Evolutionary conservation across 1,140 invertebrate species (phyloP), one percentile per base, ranked within the genome.

Genomic region (Marisa cornuarietis): DNA sequence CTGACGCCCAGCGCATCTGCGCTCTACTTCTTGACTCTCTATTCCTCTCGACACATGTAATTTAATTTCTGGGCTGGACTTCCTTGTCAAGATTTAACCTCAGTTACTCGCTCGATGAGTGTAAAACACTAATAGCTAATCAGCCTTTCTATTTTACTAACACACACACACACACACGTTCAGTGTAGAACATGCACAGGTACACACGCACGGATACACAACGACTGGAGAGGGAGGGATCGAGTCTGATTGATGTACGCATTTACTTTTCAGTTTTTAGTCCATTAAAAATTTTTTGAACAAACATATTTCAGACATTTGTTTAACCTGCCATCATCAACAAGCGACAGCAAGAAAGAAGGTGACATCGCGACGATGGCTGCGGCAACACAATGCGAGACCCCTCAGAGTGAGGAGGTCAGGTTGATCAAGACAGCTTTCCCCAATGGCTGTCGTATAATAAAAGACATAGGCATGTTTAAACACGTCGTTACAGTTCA

Each of bases 401-500:
- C 7, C n/a, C 75, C 75, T 31, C 71, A 78, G 76, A 54, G 65
- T 24, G 49, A 61, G 24, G 81, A 86, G 71, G 65, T 80, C 24
- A n/a, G 65, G 20, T 13, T 24, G 18, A 63, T 81, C 1, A 84
- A 84, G 71, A 79, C 78, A 31, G 83, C 79, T 26, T 89, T 84
- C 69, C 79, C 82, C 22, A 84, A 86, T 14, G 72, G 85, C 24
- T 88, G 87, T 85, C 80, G 85, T 22, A 83, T 90, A 8, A 85
- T 89, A 31, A 81, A 82, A 42, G 78, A 88, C 31, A 49, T 84
- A 49, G 88, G 84, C 52, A 85, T 86, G 18, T 89, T 85, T 69
- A 83, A 22, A 2, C 79, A 87, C 78, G 86, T 87, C 16, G 79
- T 90, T 20, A 89, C 86, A 22, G 76, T 90, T 7, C 85, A 87